Conservation (phyloP, 2,113 vertebrate genomes). For the Anguilla rostrata region DNA sequence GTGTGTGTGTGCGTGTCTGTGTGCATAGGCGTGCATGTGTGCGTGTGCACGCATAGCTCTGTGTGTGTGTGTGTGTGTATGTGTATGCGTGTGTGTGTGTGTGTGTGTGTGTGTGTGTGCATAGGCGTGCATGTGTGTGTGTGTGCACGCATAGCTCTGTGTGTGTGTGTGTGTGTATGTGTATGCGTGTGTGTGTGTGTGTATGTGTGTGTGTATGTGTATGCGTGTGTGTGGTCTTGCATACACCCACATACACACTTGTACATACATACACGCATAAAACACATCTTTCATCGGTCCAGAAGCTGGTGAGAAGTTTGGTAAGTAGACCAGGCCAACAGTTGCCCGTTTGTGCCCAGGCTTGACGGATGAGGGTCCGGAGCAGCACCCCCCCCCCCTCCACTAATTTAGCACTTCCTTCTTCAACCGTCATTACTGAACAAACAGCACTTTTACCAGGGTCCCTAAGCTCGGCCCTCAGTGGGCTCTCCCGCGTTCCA, state of each 20-base stretch:
- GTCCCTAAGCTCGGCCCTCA: neutral
- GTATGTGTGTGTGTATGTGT: neutral
- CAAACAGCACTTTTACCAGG: neutral
- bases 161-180: neutral
- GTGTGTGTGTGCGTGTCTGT: neutral
- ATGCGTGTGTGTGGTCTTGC: neutral
- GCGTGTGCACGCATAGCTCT: too few species aligned
- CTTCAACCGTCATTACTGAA: neutral
- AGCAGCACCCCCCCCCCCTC: neutral
- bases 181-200: neutral
- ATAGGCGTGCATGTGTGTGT: too few species aligned
- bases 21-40: neutral
- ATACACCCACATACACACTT: neutral
- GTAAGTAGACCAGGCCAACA: neutral
- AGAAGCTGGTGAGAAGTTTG: neutral
- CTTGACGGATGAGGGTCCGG: neutral
- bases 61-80: too few species aligned
- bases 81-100: too few species aligned
- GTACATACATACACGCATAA: neutral
- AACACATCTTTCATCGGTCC: neutral
- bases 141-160: too few species aligned
- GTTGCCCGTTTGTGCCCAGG: neutral
- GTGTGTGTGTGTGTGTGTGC: too few species aligned
- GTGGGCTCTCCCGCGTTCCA: too few species aligned
- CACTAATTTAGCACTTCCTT: neutral